A percentile compares a stretch with the other conserved stretches of the same genome.
Conservation (phyloP, 2,797 vertebrate genomes). For the Miichthys miiuy region DNA sequence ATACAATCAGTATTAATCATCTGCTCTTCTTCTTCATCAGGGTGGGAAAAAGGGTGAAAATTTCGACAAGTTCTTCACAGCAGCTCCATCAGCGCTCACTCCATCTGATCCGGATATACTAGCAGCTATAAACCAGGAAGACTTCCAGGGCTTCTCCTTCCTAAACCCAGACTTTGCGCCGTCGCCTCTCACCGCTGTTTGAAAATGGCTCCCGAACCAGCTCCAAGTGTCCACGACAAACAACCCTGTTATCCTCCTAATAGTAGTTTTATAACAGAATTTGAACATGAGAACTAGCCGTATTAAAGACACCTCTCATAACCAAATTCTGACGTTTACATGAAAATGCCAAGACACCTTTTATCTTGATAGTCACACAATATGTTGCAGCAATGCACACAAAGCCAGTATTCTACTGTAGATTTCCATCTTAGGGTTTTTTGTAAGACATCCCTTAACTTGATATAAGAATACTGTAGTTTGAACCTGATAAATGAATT, state of each 20-base stretch:
- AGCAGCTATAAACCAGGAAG: slow-evolving; percentile 91
- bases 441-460: slow-evolving; percentile 47
- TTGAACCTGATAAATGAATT: slow-evolving; percentile 42
- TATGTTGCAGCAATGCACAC: slow-evolving; percentile 44
- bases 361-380: slow-evolving; percentile 42
- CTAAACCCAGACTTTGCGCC: slow-evolving; percentile 88
- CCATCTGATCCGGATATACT: slow-evolving; percentile 92
- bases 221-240: background rate
- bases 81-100: slow-evolving; percentile 88
- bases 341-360: slow-evolving; percentile 63
- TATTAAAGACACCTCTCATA: slow-evolving; percentile 48
- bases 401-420: slow-evolving; percentile 30
- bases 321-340: slow-evolving; percentile 73
- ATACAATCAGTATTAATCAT: slow-evolving; percentile 5
- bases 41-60: slow-evolving; percentile 93
- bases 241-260: slow-evolving; percentile 1
- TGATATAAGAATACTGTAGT: slow-evolving; percentile 51
- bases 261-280: slow-evolving; percentile 66
- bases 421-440: slow-evolving; percentile 49
- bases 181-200: slow-evolving; percentile 85
- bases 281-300: slow-evolving; percentile 47
- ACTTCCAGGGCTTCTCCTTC: slow-evolving; percentile 92
- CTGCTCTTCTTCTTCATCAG: slow-evolving; percentile 74
- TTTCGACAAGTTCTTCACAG: slow-evolving; percentile 95
- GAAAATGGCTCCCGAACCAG: slow-evolving; percentile 48